Base-by-base conservation (phyloP, 2,888 invertebrate genomes). In the Quadroppia sp. region DNA sequence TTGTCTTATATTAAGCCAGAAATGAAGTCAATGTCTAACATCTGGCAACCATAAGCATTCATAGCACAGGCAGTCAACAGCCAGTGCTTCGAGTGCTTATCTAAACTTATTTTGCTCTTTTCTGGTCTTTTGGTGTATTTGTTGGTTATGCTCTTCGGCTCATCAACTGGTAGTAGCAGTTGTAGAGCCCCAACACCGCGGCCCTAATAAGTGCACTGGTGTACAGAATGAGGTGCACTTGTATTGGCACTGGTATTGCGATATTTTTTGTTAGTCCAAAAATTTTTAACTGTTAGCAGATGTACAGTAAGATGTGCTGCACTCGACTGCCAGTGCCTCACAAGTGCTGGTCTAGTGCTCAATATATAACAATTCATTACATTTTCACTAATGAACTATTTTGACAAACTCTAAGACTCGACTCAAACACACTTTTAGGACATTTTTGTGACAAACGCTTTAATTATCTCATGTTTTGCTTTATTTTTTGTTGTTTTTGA, bases 111-210 rank as follows among this genome's bases (percentile, higher is more conserved):
- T 67, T 36, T 53, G 9, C 45, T 61, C 30, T 30, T 6, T 32
- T 61, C 30, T 61, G 20, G 61, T 30, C 17, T n/a, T 61, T 17
- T 42, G 15, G 7, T 59, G 59, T 4, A 2, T 59, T 28, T 50
- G 50, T 20, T 50, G n/a, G n/a, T 53, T 67, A 23, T 23, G 67
- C 9, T 23, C 42, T 67, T 67, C 42, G 67, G 40, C 36, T 67
- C 67, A 67, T 67, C 67, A 67, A 67, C 67, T 67, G 67, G 67
- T 67, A 67, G 67, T 36, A 61, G 61, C 15, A n/a, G 59, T 59
- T 59, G 17, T 59, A 59, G n/a, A n/a, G 28, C 32, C 61, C 61
- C n/a, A 53, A 53, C 53, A 53, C 53, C 53, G 15, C 45, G 25
- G 53, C 53, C 53, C 25, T 53, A 23, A 53, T 53, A 53, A 20